Percentiles rank a stretch among this genome's conserved stretches.
phyloP scores from a whole-genome alignment of 2,888 invertebrate genomes.

The Sarcophaga rosellei region DNA sequence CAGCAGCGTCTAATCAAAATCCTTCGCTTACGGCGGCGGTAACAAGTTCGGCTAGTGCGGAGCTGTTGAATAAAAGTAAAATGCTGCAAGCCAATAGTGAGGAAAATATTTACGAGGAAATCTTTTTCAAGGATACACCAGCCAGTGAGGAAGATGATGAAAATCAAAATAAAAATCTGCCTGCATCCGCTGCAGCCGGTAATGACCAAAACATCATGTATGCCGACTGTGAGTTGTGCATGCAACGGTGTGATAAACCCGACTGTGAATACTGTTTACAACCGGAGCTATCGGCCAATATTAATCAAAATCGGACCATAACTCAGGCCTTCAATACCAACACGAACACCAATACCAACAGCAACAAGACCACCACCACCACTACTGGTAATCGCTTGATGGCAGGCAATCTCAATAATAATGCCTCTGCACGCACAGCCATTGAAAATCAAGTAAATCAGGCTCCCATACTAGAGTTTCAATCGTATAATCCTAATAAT shows the following conservation, averaged over 20 bases:
- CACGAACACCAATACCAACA: not conserved
- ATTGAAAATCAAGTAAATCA: conserved; percentile 67
- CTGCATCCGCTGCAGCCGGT: conserved; percentile 36
- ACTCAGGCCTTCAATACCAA: not conserved
- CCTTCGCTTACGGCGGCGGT: not conserved
- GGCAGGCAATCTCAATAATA: conserved; percentile 54
- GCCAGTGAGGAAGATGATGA: conserved; percentile 72
- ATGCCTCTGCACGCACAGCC: conserved; percentile 48
- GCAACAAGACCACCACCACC: not conserved
- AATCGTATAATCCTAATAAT: conserved; percentile 81
- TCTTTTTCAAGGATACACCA: conserved; percentile 79
- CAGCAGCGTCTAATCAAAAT: not conserved
- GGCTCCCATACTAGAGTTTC: conserved; percentile 80
- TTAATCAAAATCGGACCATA: conserved; percentile 25
- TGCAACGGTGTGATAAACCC: conserved; percentile 79
- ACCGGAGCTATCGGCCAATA: conserved; percentile 30
- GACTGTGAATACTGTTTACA: conserved; percentile 79
- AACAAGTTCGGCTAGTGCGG: conserved; percentile 17
- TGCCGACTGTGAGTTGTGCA: conserved; percentile 79
- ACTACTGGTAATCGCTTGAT: conserved; percentile 42
- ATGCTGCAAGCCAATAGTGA: conserved; percentile 79
- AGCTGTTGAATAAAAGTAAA: conserved; percentile 70
- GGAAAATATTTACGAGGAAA: conserved; percentile 81
- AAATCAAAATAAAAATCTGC: conserved; percentile 49
- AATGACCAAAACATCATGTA: conserved; percentile 69